phyloP scores from a whole-genome alignment of 2,113 vertebrate species.

The Cranoglanis bouderius region DNA sequence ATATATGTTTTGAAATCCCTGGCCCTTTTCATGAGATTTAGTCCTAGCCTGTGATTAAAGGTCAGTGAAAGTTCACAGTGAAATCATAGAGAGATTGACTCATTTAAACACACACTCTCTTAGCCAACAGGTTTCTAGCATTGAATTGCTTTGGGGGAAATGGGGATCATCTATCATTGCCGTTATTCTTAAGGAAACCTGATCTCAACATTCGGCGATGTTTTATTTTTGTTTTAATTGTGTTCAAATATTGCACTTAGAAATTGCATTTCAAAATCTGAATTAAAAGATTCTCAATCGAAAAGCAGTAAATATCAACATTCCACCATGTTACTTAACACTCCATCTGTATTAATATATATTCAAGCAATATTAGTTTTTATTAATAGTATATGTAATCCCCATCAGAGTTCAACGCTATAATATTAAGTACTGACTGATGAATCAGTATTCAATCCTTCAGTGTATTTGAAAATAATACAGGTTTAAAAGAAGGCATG shows the following conservation, averaged over 20 bases:
- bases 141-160: not conserved
- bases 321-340: not conserved
- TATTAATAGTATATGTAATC: not conserved
- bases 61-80: not conserved
- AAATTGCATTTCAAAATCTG: not conserved
- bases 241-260: too few species aligned
- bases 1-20: not conserved
- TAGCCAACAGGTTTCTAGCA: not conserved
- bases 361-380: not conserved
- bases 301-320: too few species aligned
- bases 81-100: not conserved
- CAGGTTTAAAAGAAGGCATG: not conserved
- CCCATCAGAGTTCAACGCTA: not conserved
- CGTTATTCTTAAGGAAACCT: not conserved
- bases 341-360: not conserved
- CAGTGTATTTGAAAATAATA: not conserved
- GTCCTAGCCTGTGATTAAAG: not conserved
- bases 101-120: not conserved
- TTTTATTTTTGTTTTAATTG: not conserved
- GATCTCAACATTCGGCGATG: not conserved
- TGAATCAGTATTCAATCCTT: not conserved
- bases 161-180: not conserved
- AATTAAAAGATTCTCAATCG: not conserved
- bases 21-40: not conserved
- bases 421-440: too few species aligned